A percentile compares a stretch with the other conserved stretches of the same genome.
These are phyloP conservation scores for Pantelozetes paolii DNA, from an alignment of 2,888 invertebrate genomes.

Conservation along the genomic window DNA sequence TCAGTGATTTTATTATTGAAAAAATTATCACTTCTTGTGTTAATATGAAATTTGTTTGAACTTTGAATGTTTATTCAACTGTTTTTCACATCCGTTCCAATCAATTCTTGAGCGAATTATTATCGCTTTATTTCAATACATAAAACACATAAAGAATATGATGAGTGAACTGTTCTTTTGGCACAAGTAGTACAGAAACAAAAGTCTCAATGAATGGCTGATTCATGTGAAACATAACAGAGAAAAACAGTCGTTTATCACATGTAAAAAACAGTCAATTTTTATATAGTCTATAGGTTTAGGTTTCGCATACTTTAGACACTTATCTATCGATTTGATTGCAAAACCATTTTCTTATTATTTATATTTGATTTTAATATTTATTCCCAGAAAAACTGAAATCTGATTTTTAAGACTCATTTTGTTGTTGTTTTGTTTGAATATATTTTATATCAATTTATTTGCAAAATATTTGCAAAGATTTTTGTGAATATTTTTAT, in stretches of 20 bases:
- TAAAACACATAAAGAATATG: slow-evolving; percentile 28
- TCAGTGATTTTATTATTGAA: background rate
- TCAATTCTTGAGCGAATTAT: slow-evolving; percentile 23
- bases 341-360: too few species aligned
- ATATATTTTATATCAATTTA: too few species aligned
- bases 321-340: too few species aligned
- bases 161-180: slow-evolving; percentile 36
- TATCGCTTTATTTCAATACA: slow-evolving; percentile 20
- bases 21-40: slow-evolving; percentile 9
- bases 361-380: too few species aligned
- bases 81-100: slow-evolving; percentile 32
- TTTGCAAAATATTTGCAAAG: too few species aligned
- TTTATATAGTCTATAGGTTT: too few species aligned
- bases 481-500: too few species aligned
- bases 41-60: background rate
- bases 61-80: slow-evolving; percentile 37
- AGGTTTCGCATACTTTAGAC: too few species aligned
- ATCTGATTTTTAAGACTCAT: too few species aligned
- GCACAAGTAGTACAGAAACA: background rate
- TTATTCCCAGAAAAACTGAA: too few species aligned
- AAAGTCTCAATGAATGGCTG: slow-evolving; percentile 2
- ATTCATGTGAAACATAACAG: background rate
- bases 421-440: too few species aligned
- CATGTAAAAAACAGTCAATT: background rate
- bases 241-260: background rate